A percentile compares a stretch with the other conserved stretches of the same genome.
Conservation (phyloP, 2,113 vertebrate genomes). For the Caloenas nicobarica region DNA sequence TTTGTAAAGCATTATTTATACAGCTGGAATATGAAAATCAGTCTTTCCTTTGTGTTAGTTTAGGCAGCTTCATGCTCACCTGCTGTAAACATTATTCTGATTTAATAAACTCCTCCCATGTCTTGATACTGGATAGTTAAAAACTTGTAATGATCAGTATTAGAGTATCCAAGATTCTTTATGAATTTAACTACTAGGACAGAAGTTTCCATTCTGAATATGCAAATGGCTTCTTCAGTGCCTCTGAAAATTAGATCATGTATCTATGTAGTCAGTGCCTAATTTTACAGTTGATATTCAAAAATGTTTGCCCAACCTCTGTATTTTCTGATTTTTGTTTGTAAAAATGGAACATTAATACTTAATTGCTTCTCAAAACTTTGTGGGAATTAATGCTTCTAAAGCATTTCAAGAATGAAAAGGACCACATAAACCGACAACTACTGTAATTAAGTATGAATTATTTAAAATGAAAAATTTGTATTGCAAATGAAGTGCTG, state of each 20-base stretch:
- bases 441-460: slow-evolving; percentile 67
- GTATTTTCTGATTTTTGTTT: slow-evolving; percentile 60
- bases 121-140: not conserved
- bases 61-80: slow-evolving; percentile 26
- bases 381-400: slow-evolving; percentile 65
- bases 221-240: slow-evolving; percentile 58
- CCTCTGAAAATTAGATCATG: slow-evolving; percentile 60
- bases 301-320: slow-evolving; percentile 66
- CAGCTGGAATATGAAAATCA: slow-evolving; percentile 37
- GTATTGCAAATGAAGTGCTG: slow-evolving; percentile 66
- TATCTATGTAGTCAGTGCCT: slow-evolving; percentile 54
- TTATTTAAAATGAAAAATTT: slow-evolving; percentile 67
- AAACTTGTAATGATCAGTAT: slow-evolving; percentile 34
- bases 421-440: slow-evolving; percentile 65
- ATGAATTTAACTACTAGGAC: slow-evolving; percentile 43
- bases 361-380: slow-evolving; percentile 67
- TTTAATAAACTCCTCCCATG: slow-evolving; percentile 30
- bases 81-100: slow-evolving; percentile 9
- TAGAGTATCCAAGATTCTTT: slow-evolving; percentile 25
- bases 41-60: not conserved
- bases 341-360: slow-evolving; percentile 63
- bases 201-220: slow-evolving; percentile 60
- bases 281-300: slow-evolving; percentile 66
- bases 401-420: slow-evolving; percentile 70
- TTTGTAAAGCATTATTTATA: slow-evolving; percentile 37